Conservation (phyloP, 2,797 vertebrate species). For the Crossoptilon crossoptilon region DNA sequence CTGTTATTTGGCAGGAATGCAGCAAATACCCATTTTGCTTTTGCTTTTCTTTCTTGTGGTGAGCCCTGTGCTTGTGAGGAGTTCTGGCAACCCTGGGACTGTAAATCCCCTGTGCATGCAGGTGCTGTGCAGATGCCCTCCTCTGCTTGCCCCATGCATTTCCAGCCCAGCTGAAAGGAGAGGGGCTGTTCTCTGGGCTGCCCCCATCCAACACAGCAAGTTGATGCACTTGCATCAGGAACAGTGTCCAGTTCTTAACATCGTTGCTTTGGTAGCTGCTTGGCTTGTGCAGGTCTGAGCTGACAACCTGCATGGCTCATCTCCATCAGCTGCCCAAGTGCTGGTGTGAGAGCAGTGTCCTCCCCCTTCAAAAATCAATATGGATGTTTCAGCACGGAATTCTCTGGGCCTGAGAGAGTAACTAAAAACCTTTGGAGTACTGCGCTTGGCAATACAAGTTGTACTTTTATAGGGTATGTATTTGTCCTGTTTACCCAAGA, state of each 20-base stretch:
- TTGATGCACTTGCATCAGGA: neutral
- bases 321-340: neutral
- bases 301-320: neutral
- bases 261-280: neutral
- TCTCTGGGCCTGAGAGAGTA: neutral
- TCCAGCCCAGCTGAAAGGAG: neutral
- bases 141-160: neutral
- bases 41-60: conserved; percentile 12
- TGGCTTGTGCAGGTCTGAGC: neutral
- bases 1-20: conserved; percentile 73
- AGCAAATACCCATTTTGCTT: conserved; percentile 21
- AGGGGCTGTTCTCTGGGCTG: neutral
- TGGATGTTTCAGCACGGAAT: neutral
- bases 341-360: neutral
- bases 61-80: conserved; percentile 19
- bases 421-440: neutral
- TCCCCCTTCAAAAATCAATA: neutral
- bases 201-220: accelerated
- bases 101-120: conserved; percentile 41
- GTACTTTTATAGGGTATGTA: neutral
- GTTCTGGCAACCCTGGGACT: conserved; percentile 25
- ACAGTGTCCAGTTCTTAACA: neutral
- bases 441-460: neutral
- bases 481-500: conserved; percentile 36
- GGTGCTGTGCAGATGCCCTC: neutral